Evolutionary conservation across 2,797 vertebrate species (phyloP).

Genomic region (Liasis olivaceus): DNA sequence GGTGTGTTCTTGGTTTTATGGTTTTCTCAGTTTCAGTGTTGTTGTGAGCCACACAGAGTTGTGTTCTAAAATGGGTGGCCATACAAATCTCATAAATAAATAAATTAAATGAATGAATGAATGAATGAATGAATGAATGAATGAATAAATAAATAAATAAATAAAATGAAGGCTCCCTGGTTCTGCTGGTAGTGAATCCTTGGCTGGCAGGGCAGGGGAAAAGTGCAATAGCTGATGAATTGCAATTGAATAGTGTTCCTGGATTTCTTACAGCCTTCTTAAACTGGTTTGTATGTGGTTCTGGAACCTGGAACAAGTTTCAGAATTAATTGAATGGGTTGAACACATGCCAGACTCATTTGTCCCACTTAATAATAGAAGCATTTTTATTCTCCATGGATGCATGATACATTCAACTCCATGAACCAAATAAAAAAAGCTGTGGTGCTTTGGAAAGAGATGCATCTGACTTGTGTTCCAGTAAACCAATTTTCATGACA

Average conservation of each 20-base stretch:
- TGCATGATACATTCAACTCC: background rate
- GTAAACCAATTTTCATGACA: background rate
- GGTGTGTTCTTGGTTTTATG: background rate
- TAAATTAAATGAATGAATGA: too few species aligned
- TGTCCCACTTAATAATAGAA: background rate
- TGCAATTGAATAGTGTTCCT: background rate
- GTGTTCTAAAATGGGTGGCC: background rate
- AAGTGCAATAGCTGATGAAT: background rate
- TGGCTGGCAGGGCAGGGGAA: background rate
- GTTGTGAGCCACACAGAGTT: background rate
- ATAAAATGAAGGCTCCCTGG: background rate
- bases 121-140: too few species aligned
- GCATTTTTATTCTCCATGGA: background rate
- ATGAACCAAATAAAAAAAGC: background rate
- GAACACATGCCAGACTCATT: background rate
- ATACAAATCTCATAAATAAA: background rate
- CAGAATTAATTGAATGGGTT: background rate
- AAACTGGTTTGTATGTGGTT: background rate
- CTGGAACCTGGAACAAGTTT: background rate
- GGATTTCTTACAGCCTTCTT: background rate
- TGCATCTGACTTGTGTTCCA: background rate
- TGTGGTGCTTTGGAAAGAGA: background rate
- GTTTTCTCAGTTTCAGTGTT: background rate
- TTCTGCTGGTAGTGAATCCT: background rate
- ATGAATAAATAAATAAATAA: too few species aligned